Conservation (phyloP, 2,888 invertebrate species). For the Ochropacha duplaris region DNA sequence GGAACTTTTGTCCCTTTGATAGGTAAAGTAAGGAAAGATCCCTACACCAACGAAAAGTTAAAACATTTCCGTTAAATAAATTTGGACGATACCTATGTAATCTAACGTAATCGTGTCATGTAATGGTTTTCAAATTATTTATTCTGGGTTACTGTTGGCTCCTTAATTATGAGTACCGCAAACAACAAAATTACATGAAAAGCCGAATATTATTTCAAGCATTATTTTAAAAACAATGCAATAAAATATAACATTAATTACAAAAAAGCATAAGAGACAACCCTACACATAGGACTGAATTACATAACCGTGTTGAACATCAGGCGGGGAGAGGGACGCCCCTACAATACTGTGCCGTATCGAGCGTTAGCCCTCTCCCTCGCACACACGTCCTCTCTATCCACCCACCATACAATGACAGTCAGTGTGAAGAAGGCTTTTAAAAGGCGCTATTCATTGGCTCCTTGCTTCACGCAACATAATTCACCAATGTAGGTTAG, state of each 20-base stretch:
- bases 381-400: conserved; percentile 24
- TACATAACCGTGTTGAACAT: conserved; percentile 47
- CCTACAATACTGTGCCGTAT: conserved; percentile 58
- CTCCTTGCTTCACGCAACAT: conserved; percentile 33
- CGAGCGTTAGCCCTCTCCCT: conserved; percentile 54
- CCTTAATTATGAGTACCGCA: too few species aligned
- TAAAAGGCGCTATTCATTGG: conserved; percentile 48
- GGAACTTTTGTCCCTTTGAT: too few species aligned
- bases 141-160: too few species aligned
- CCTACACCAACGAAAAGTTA: too few species aligned
- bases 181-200: too few species aligned
- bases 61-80: too few species aligned
- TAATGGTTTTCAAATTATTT: too few species aligned
- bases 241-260: not conserved
- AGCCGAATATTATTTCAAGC: too few species aligned
- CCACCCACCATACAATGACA: conserved; percentile 37
- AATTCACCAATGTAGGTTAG: conserved; percentile 36
- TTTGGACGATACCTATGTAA: too few species aligned
- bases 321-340: conserved; percentile 47
- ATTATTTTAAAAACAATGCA: not conserved
- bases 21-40: too few species aligned
- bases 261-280: not conserved
- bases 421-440: conserved; percentile 18
- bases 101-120: too few species aligned
- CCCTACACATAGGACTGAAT: conserved; percentile 39